Percentiles rank a stretch among this genome's conserved stretches.
Conservation (phyloP, 2,797 vertebrate genomes). For the Vultur gryphus region DNA sequence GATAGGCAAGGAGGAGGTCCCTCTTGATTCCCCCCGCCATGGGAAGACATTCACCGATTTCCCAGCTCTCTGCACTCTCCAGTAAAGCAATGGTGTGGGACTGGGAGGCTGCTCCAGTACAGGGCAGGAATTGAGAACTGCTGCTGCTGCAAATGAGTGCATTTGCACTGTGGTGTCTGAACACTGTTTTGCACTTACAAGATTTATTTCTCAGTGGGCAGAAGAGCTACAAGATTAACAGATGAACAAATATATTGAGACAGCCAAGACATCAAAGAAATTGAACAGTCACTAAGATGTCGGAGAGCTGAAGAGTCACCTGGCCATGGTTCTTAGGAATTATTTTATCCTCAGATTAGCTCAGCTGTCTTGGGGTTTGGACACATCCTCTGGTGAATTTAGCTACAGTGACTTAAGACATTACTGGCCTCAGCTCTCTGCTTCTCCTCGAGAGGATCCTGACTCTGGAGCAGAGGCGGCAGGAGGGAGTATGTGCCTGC, state of each 20-base stretch:
- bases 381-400: conserved; percentile 7
- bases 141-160: not conserved
- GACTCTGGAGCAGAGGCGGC: not conserved
- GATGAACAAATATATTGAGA: conserved; percentile 17
- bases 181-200: not conserved
- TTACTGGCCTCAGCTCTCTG: not conserved
- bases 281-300: not conserved
- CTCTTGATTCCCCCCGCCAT: not conserved
- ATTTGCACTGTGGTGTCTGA: not conserved
- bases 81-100: not conserved
- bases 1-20: not conserved
- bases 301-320: not conserved
- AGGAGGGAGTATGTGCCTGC: not conserved
- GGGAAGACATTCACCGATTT: not conserved
- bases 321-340: not conserved
- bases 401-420: not conserved
- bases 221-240: conserved; percentile 37
- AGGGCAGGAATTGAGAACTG: not conserved
- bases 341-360: not conserved
- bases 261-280: conserved; percentile 9
- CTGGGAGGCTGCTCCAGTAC: not conserved
- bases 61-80: not conserved
- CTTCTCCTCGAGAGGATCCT: not conserved
- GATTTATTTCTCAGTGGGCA: not conserved
- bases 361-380: not conserved